Conservation (phyloP, 2,888 invertebrate genomes). For the Enoplolaimus lenunculus region DNA sequence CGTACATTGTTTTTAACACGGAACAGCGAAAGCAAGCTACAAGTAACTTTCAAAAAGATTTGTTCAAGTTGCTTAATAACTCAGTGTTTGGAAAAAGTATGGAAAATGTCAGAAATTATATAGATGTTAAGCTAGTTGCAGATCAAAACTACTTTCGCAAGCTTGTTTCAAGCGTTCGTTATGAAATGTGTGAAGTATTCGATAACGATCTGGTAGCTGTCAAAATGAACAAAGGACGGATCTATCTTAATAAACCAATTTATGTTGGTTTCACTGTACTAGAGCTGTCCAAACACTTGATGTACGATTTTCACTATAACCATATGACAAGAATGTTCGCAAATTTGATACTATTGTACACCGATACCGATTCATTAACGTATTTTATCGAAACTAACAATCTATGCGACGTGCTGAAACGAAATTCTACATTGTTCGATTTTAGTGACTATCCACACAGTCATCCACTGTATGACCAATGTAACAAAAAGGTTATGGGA, state of each 20-base stretch:
- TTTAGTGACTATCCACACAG: background rate
- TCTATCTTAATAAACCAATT: background rate
- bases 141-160: background rate
- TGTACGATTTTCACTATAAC: constrained; percentile 6
- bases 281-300: no score
- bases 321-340: no score
- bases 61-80: no score
- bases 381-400: constrained; percentile 1
- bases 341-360: background rate
- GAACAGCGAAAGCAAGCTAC: background rate
- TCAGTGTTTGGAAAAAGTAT: no score
- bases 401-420: background rate
- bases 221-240: background rate
- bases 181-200: background rate
- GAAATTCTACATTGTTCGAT: background rate
- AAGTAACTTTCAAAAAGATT: background rate
- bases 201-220: background rate
- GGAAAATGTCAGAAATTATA: background rate
- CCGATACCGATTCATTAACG: background rate
- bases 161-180: background rate
- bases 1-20: constrained; percentile 7
- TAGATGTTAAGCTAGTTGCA: background rate
- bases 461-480: background rate
- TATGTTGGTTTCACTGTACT: constrained; percentile 10
- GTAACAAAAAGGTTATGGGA: constrained; percentile 2